Conservation (phyloP, 2,113 vertebrate genomes). For the Notiomystis cincta region DNA sequence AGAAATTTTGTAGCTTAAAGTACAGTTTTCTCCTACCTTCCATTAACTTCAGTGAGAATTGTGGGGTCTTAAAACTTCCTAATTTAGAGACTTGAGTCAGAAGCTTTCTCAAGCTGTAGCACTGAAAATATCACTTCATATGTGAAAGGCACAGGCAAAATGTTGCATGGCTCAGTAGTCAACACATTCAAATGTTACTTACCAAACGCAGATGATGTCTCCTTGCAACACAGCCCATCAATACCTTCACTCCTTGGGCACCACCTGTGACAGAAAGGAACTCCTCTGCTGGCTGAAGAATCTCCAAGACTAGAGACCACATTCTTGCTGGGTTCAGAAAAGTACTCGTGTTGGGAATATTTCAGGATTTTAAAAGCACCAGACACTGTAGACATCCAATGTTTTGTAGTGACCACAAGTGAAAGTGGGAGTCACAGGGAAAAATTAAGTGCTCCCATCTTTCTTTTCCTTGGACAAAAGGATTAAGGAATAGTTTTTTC, state of each 20-base stretch:
- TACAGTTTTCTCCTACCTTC: background rate
- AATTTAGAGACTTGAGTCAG: background rate
- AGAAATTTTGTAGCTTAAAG: background rate
- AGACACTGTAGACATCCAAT: background rate
- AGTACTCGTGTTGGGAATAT: background rate
- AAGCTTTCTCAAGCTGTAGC: background rate
- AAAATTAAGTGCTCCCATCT: background rate
- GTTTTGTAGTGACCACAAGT: background rate
- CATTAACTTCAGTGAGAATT: background rate
- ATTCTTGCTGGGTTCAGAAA: background rate
- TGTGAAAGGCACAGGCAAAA: background rate
- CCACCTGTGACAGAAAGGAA: background rate
- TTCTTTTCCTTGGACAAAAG: background rate
- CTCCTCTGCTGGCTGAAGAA: background rate
- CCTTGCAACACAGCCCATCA: background rate
- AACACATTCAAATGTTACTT: background rate
- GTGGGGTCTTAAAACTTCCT: background rate
- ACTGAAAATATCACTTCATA: background rate
- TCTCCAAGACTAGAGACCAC: background rate
- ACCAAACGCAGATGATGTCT: background rate
- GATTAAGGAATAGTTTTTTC: background rate
- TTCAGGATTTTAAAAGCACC: background rate
- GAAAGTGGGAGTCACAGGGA: background rate
- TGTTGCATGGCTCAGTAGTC: background rate
- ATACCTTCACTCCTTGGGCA: background rate